phyloP scores from a whole-genome alignment of 1,140 invertebrate genomes.

The Lycorma delicatula region DNA sequence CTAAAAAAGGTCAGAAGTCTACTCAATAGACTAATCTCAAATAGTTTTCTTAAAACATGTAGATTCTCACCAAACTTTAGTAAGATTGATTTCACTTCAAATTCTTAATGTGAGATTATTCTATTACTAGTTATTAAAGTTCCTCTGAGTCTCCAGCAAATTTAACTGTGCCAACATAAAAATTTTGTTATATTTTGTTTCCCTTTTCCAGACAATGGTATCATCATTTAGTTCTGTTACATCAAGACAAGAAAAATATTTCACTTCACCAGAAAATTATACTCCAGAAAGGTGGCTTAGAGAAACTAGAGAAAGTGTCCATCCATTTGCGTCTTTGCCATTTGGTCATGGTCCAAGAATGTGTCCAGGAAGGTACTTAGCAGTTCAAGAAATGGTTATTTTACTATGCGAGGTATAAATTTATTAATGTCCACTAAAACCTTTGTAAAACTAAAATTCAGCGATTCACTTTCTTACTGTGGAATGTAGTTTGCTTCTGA shows the following conservation, averaged over 20 bases:
- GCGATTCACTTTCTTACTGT: too few species aligned
- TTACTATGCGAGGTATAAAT: constrained; percentile 49
- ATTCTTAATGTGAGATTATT: too few species aligned
- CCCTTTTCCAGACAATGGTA: constrained; percentile 39
- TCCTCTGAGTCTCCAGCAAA: too few species aligned
- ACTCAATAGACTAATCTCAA: too few species aligned
- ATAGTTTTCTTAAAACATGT: too few species aligned
- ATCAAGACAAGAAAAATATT: constrained; percentile 37
- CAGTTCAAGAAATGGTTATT: constrained; percentile 40
- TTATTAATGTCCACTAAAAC: not conserved
- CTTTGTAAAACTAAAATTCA: too few species aligned
- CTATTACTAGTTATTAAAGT: too few species aligned
- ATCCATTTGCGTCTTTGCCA: constrained; percentile 52
- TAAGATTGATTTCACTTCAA: too few species aligned
- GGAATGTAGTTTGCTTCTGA: too few species aligned
- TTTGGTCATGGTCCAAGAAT: constrained; percentile 52
- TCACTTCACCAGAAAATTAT: constrained; percentile 37
- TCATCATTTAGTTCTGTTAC: constrained; percentile 39
- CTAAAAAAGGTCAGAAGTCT: too few species aligned
- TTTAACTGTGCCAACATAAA: too few species aligned
- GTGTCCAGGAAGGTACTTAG: constrained; percentile 40
- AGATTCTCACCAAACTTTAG: too few species aligned
- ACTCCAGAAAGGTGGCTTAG: constrained; percentile 44
- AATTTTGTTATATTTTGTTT: not conserved
- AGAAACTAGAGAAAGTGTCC: constrained; percentile 28